Base-by-base conservation (phyloP, 2,888 invertebrate species). In the Ommatoiulus sabulosus region DNA sequence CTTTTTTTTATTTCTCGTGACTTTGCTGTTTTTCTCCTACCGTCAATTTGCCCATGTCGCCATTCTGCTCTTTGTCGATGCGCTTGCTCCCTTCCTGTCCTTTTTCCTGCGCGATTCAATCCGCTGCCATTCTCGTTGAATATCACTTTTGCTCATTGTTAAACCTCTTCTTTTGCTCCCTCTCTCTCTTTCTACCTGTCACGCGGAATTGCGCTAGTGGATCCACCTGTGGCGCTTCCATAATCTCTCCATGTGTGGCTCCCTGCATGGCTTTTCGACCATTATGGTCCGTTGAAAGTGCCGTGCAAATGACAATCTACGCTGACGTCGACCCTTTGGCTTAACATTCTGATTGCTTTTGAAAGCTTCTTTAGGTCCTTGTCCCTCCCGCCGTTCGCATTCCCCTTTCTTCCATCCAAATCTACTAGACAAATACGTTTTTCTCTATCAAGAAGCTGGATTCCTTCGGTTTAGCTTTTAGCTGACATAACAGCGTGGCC, bases 341-440 rank as follows among this genome's bases (percentile, higher is more conserved):
- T 72, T 72, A 72, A 72, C 72, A 72, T 72, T 72, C 72, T 72
- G 72, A 72, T 72, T 72, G 72, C 72, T 72, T 72, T 72, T 72
- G 24, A 72, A 72, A 72, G 72, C 72, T 72, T 72, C 72, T 72
- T 72, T 72, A 72, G 72, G 72, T 24, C 1, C 72, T 72, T 24
- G n/a, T 72, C 3, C 72, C 72, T 72, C 72, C 72, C 8, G 24
- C 72, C 2, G 72, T 17, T 72, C 20, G n/a, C n/a, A 72, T 20
- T n/a, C n/a, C 72, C 72, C 20, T 72, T 72, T 24, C 72, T 72
- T 72, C 72, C 72, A 24, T 17, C 72, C 72, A 72, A 72, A 72
- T 72, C 72, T 72, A 8, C 24, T 72, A 24, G 24, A 72, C 72
- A 72, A 72, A 72, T 72, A 72, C 72, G 15, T 72, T 63, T 63